A percentile compares a stretch with the other conserved stretches of the same genome.
Evolutionary conservation across 2,797 vertebrate species (phyloP).

Genomic region (Anisognathus igniventris): DNA sequence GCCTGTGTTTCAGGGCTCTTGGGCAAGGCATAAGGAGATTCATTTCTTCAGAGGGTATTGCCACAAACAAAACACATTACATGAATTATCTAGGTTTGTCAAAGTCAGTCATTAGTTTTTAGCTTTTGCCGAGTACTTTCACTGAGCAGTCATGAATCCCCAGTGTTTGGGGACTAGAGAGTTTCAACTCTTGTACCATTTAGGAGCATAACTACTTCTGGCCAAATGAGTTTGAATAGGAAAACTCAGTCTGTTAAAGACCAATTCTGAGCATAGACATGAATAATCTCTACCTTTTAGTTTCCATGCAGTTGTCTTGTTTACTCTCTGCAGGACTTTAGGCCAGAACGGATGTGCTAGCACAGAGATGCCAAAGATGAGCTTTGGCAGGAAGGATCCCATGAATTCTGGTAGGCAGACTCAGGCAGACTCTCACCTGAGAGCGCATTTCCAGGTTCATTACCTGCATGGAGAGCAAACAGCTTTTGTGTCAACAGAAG

Average conservation of each 20-base stretch:
- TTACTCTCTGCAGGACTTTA: background rate
- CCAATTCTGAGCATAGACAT: rapidly evolving
- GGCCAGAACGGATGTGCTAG: background rate
- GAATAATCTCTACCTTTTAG: background rate
- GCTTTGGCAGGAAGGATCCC: background rate
- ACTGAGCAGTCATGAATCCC: background rate
- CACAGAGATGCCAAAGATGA: background rate
- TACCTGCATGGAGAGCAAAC: background rate
- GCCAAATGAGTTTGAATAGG: background rate
- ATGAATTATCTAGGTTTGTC: background rate
- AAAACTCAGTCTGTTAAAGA: background rate
- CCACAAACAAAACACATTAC: background rate
- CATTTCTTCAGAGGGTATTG: background rate
- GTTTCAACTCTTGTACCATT: background rate
- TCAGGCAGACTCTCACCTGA: background rate
- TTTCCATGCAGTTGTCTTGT: background rate
- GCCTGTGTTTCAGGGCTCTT: background rate
- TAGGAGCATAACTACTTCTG: background rate
- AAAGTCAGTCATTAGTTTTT: background rate
- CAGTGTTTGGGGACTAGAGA: background rate
- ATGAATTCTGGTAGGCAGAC: background rate
- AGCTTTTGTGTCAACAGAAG: background rate
- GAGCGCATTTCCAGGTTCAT: background rate
- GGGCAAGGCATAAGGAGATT: background rate
- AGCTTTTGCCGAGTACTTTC: background rate